Percentiles rank a stretch among this genome's conserved stretches.
phyloP scores from a whole-genome alignment of 2,888 invertebrate species.

The Drosophila diplacantha region DNA sequence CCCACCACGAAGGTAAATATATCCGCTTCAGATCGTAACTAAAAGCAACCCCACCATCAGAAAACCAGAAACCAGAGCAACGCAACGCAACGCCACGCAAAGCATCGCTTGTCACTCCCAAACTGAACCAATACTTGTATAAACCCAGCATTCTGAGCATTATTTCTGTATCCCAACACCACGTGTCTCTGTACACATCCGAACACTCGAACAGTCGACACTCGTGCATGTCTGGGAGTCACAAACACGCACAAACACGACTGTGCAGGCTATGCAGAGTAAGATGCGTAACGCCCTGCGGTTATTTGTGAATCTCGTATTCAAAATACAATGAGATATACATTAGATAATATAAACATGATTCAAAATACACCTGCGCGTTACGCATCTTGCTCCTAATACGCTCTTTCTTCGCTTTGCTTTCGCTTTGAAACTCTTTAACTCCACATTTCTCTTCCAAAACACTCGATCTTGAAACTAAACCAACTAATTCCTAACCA shows the following conservation, averaged over 20 bases:
- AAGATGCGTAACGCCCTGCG: not conserved
- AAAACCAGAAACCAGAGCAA: slow-evolving; percentile 11
- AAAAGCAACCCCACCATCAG: not conserved
- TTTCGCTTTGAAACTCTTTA: not conserved
- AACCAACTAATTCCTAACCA: not conserved
- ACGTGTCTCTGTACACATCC: not conserved
- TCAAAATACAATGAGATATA: too few relatives aligned
- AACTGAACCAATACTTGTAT: not conserved
- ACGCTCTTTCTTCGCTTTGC: not conserved
- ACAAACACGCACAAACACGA: not conserved
- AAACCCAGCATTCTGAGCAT: not conserved
- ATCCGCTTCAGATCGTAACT: slow-evolving; percentile 29
- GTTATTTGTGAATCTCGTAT: too few relatives aligned
- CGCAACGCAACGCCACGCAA: slow-evolving; percentile 9
- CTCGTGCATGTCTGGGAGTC: slow-evolving; percentile 16
- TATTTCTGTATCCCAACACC: not conserved
- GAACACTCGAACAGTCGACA: not conserved
- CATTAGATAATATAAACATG: not conserved
- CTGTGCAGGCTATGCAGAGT: not conserved
- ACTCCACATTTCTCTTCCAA: not conserved
- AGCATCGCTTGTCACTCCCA: slow-evolving; percentile 18
- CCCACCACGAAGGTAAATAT: slow-evolving; percentile 68
- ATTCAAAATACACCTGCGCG: too few relatives aligned
- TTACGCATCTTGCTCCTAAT: not conserved
- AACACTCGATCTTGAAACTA: not conserved